A percentile compares a stretch with the other conserved stretches of the same genome.
These are phyloP conservation scores for Bombyx huttoni DNA, from an alignment of 2,888 invertebrate genomes.

Conservation along the genomic window DNA sequence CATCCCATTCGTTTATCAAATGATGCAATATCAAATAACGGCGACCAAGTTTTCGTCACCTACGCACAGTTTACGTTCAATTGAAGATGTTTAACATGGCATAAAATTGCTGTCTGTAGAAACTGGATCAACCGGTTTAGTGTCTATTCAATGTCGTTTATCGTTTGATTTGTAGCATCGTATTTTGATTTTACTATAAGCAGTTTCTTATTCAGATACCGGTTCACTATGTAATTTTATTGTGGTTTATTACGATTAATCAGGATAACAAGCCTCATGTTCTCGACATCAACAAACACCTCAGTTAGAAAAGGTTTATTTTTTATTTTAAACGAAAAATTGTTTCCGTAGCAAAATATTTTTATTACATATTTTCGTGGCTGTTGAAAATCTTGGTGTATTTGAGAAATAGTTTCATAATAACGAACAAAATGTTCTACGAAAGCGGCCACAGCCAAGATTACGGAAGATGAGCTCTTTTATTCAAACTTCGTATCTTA, in stretches of 20 bases:
- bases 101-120: constrained; percentile 7
- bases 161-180: constrained; percentile 12
- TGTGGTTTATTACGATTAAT: too few relatives aligned
- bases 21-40: constrained; percentile 8
- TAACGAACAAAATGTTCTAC: background rate
- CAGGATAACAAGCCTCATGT: too few relatives aligned
- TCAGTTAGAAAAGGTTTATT: too few relatives aligned
- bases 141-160: constrained; percentile 14
- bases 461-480: constrained; percentile 19
- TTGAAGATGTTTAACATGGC: constrained; percentile 16
- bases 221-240: background rate
- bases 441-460: constrained; percentile 4
- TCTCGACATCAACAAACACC: too few relatives aligned
- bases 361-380: too few relatives aligned
- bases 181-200: background rate
- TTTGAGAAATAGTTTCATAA: background rate
- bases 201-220: background rate
- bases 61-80: constrained; percentile 42
- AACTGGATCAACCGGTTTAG: constrained; percentile 18
- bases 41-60: constrained; percentile 24
- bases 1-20: background rate
- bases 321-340: too few relatives aligned
- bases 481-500: constrained; percentile 21
- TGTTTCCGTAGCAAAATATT: too few relatives aligned
- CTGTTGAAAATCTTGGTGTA: too few relatives aligned